Evolutionary conservation across 2,888 invertebrate genomes (phyloP), one percentile per base, ranked within the genome.

Genomic region (Lasioglossum leucozonium): DNA sequence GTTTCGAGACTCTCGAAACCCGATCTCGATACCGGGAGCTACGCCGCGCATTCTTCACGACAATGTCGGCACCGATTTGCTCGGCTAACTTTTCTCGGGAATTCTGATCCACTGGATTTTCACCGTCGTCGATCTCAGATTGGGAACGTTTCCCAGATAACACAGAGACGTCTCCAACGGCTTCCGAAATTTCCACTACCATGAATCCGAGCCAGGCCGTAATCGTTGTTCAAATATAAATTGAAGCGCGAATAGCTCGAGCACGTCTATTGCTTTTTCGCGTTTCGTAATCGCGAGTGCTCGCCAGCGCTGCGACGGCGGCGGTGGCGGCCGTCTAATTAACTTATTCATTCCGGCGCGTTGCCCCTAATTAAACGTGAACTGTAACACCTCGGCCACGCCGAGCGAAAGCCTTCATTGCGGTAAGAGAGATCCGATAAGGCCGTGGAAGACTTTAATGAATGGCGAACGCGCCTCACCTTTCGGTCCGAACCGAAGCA

Each of bases 331-430:
- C 69, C 86, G 87, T 93, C 92, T 93, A 93, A 94, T 94, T 94
- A 94, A 94, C 93, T 94, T 94, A 94, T 94, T 94, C 94, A 94
- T 94, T 93, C 91, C 91, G 87, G 89, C 90, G 87, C 91, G 90
- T 92, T 89, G 90, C 87, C 87, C 91, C 94, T 94, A 94, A 94
- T 94, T 94, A 94, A 94, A 94, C 93, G 93, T 91, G 94, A 94
- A 93, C 93, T 93, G 92, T 93, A 94, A 94, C 94, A 94, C 94
- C 94, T 94, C 90, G 86, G 85, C 86, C 88, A 88, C 90, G 89
- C 88, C 83, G 83, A 81, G 87, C 89, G 82, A 91, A 91, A 92
- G 91, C 91, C 89, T 88, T 90, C 87, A 85, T 91, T 86, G 89
- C 91, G 88, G 86, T 81, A 90, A 86, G 88, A 84, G 81, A 92